These are phyloP conservation scores for Morinoia aosen DNA, from an alignment of 2,888 invertebrate genomes.

Conservation along the genomic window DNA sequence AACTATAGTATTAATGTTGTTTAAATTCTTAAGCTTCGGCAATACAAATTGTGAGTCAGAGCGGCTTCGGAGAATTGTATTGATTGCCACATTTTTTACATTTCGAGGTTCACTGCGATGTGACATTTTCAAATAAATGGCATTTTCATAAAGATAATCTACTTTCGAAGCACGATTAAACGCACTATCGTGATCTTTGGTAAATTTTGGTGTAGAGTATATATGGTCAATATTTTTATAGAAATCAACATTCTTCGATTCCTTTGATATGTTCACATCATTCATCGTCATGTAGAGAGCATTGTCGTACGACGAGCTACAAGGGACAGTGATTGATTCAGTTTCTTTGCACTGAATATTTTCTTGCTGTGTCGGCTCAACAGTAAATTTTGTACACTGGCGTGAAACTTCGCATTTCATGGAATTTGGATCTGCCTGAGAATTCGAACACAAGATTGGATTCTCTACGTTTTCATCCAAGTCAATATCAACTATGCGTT, in stretches of 20 bases:
- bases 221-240: background rate
- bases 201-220: background rate
- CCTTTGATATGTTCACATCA: constrained; percentile 19
- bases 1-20: background rate
- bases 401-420: background rate
- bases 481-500: constrained; percentile 35
- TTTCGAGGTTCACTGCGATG: background rate
- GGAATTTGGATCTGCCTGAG: background rate
- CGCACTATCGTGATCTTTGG: background rate
- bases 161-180: background rate
- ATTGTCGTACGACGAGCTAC: constrained; percentile 56
- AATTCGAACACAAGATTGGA: background rate
- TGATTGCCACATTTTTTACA: background rate
- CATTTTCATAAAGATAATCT: background rate
- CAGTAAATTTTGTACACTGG: background rate
- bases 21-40: background rate
- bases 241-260: background rate
- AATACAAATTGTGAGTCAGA: background rate
- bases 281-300: constrained; percentile 66
- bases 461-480: background rate
- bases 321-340: background rate
- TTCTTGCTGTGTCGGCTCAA: background rate
- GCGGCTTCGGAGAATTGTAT: background rate
- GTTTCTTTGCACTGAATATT: background rate
- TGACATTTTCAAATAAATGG: background rate